phyloP scores from a whole-genome alignment of 2,888 invertebrate genomes.

The Halocaridina rubra region DNA sequence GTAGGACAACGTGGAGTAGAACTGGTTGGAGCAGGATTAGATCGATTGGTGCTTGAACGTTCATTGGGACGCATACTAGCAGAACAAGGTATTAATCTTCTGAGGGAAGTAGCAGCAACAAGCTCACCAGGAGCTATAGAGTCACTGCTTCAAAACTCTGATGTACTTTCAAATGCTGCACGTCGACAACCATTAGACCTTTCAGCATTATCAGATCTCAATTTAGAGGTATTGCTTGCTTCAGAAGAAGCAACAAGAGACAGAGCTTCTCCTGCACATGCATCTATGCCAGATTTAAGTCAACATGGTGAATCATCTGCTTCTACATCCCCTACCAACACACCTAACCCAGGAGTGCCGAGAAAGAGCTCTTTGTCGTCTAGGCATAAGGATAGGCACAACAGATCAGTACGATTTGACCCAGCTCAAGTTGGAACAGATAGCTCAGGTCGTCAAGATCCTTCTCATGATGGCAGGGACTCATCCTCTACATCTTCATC shows the following conservation, averaged over 20 bases:
- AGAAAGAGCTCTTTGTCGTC: constrained; percentile 59
- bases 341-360: constrained; percentile 47
- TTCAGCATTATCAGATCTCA: constrained; percentile 64
- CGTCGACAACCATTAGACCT: constrained; percentile 57
- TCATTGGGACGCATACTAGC: constrained; percentile 76
- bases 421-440: constrained; percentile 61
- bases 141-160: constrained; percentile 46
- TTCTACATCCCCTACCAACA: constrained; percentile 51
- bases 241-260: constrained; percentile 37
- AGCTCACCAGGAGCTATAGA: constrained; percentile 56
- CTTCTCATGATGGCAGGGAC: constrained; percentile 20
- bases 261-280: constrained; percentile 48
- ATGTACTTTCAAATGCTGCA: constrained; percentile 38
- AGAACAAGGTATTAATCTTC: constrained; percentile 69
- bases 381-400: constrained; percentile 55
- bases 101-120: constrained; percentile 52
- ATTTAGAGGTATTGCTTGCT: constrained; percentile 59
- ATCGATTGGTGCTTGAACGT: constrained; percentile 73
- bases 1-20: constrained; percentile 56
- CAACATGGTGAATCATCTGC: constrained; percentile 66
- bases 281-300: constrained; percentile 60
- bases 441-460: constrained; percentile 12
- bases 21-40: constrained; percentile 40
- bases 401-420: constrained; percentile 64
- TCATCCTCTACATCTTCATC: constrained; percentile 56